These are phyloP conservation scores for Vireo griseus DNA, from an alignment of 2,797 vertebrate genomes.

Conservation along the genomic window DNA sequence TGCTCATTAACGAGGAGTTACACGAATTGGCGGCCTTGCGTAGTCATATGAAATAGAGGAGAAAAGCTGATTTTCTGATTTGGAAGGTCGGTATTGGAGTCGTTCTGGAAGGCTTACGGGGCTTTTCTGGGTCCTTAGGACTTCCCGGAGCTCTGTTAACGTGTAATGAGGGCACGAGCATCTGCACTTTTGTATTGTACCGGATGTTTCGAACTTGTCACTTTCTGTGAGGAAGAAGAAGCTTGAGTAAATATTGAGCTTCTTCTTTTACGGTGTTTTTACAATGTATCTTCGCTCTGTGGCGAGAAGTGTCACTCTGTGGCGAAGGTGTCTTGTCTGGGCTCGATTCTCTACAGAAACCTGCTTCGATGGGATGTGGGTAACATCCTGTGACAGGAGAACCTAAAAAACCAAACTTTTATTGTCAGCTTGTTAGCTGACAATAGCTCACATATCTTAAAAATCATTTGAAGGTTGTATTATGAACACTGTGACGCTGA, in stretches of 20 bases:
- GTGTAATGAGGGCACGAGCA: background rate
- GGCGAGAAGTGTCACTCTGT: background rate
- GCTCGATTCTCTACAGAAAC: background rate
- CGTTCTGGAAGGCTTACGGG: background rate
- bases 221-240: background rate
- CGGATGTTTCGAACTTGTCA: accelerated
- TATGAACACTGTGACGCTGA: background rate
- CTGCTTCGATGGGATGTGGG: background rate
- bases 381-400: background rate
- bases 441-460: background rate
- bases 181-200: accelerated
- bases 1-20: background rate
- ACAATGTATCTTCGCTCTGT: accelerated
- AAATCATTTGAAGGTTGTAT: background rate
- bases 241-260: background rate
- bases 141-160: background rate
- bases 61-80: slow-evolving; percentile 34
- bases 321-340: background rate
- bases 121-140: background rate
- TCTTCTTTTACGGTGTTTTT: background rate
- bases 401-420: accelerated
- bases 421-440: too few species aligned
- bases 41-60: background rate
- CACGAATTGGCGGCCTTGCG: background rate
- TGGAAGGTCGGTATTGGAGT: background rate